Base-by-base conservation (phyloP, 2,888 invertebrate genomes). In the Nymphalis urticae region DNA sequence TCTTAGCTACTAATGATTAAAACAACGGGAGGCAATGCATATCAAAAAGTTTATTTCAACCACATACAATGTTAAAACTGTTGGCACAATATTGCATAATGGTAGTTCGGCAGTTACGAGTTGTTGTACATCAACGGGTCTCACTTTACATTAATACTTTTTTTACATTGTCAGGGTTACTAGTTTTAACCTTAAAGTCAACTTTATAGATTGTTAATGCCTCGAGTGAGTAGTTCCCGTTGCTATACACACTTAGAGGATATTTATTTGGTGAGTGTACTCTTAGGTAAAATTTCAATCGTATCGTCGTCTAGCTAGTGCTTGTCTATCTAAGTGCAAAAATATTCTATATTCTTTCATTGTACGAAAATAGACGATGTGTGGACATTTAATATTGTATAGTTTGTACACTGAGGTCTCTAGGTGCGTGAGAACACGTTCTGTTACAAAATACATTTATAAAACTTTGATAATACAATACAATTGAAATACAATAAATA, bases 11-110 rank as follows among this genome's bases (percentile, higher is more conserved):
- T 58, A 32, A 53, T 67, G 54, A 75, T 64, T 74, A 70, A 75
- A 75, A 76, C 71, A 77, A 74, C 69, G 9, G 62, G 66, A 72
- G 70, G 66, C 82, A 85, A 85, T 89, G 82, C 85, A 85, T 89
- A 86, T 86, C 82, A 88, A 88, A 88, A 88, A 81, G 84, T 90
- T 91, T 89, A 90, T 88, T 90, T 84, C 78, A 88, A 88, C 81
- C 82, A 82, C 87, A 87, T 81, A 85, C 81, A 83, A 79, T 82
- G 82, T 70, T 80, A 75, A 80, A 85, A 86, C 77, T 79, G 85
- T 90, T 90, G 90, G 90, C 90, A 91, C 90, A 86, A 82, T 83
- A 82, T 85, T 85, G 85, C 82, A 78, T 56, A 53, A 60, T 63
- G 64, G 69, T 69, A 66, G 61, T 62, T 64, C 60, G 70, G 68